Conservation (phyloP, 2,797 vertebrate genomes). For the Darevskia mixta region DNA sequence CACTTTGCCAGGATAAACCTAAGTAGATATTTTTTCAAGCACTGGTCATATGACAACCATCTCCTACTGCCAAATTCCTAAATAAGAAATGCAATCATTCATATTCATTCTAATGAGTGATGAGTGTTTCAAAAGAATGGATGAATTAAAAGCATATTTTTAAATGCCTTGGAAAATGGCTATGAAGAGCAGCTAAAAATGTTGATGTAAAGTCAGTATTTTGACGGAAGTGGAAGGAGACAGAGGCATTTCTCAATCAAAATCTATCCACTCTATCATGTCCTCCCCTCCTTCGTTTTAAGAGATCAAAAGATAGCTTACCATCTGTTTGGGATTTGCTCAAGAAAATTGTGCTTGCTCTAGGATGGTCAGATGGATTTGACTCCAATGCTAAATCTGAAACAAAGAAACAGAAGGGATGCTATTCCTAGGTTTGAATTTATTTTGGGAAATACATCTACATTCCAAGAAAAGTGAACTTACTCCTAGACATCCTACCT, state of each 20-base stretch:
- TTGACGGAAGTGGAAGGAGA: not conserved
- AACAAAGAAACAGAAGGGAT: constrained; percentile 51
- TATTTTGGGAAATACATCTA: not conserved
- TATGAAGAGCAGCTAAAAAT: not conserved
- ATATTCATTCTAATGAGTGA: not conserved
- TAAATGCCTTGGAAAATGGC: not conserved
- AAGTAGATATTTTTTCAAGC: not conserved
- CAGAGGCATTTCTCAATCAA: not conserved
- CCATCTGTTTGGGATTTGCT: constrained; percentile 98
- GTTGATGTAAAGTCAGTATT: not conserved
- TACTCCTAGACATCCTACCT: not conserved
- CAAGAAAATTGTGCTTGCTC: constrained; percentile 97
- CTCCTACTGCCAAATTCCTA: not conserved
- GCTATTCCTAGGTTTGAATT: not conserved
- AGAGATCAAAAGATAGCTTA: constrained; percentile 75
- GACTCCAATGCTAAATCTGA: constrained; percentile 93
- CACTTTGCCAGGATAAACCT: not conserved
- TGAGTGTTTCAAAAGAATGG: not conserved
- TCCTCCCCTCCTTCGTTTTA: constrained; percentile 38
- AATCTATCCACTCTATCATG: not conserved
- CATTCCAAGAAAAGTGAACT: not conserved
- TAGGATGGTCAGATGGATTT: constrained; percentile 95
- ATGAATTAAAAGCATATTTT: not conserved
- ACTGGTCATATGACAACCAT: not conserved
- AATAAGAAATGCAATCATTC: not conserved